These are phyloP conservation scores for Girardinus metallicus DNA, from an alignment of 2,797 vertebrate species.

Conservation along the genomic window DNA sequence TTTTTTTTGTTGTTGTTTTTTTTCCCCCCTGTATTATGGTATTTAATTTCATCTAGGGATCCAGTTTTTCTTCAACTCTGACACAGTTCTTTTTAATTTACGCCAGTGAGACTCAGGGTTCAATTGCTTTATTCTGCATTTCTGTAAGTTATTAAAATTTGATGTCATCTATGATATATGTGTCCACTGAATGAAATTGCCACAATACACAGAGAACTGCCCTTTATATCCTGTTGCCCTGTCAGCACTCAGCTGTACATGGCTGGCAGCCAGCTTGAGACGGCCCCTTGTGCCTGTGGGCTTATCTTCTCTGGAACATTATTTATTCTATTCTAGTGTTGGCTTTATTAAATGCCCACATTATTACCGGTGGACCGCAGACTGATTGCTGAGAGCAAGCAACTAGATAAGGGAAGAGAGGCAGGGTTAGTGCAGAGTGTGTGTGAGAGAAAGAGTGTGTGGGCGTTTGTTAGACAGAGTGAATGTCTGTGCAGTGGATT, in stretches of 20 bases:
- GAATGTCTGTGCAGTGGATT: constrained; percentile 49
- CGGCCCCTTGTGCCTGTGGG: constrained; percentile 25
- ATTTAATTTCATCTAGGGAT: too few species aligned
- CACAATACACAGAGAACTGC: constrained; percentile 23
- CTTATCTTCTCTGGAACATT: constrained; percentile 64
- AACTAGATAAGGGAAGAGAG: constrained; percentile 62
- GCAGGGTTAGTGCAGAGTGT: constrained; percentile 5
- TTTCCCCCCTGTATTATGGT: not conserved
- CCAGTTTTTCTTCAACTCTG: not conserved
- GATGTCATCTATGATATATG: constrained; percentile 27
- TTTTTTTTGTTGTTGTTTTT: not conserved
- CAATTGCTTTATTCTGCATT: constrained; percentile 12
- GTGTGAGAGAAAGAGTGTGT: constrained; percentile 30
- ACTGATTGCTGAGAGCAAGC: constrained; percentile 57
- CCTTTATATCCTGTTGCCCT: constrained; percentile 35
- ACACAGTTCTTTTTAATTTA: not conserved
- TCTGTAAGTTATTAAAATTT: constrained; percentile 35
- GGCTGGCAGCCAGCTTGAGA: constrained; percentile 41
- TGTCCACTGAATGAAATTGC: constrained; percentile 21
- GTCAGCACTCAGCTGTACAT: constrained; percentile 45
- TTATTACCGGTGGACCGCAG: constrained; percentile 67
- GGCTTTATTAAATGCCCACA: constrained; percentile 75
- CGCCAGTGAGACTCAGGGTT: not conserved
- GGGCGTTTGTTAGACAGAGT: constrained; percentile 35
- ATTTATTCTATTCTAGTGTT: constrained; percentile 60